Percentiles rank a stretch among this genome's conserved stretches.
phyloP scores from a whole-genome alignment of 2,113 vertebrate genomes.

The Brevimyrus niger region DNA sequence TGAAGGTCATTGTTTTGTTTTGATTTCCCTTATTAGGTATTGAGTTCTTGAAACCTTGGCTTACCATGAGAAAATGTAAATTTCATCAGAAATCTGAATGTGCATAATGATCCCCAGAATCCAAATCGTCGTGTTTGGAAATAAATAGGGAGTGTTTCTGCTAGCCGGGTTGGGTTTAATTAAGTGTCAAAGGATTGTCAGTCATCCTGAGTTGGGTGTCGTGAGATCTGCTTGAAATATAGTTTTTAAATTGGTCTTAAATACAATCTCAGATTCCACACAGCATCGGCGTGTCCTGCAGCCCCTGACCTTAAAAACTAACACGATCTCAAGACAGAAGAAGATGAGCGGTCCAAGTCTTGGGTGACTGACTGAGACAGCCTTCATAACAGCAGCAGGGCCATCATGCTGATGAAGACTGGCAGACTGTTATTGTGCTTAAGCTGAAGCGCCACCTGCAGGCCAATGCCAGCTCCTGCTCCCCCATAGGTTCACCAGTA shows the following conservation, averaged over 20 bases:
- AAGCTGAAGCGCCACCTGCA: background rate
- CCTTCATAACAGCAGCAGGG: background rate
- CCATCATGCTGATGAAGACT: background rate
- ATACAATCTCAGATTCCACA: background rate
- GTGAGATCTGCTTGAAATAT: background rate
- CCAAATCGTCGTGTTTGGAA: background rate
- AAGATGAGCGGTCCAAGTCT: background rate
- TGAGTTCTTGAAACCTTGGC: background rate
- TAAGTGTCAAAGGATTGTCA: background rate
- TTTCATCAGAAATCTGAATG: slow-evolving; percentile 1
- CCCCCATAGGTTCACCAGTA: slow-evolving; percentile 84
- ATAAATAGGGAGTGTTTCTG: background rate
- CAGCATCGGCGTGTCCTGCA: background rate
- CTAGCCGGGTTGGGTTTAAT: background rate
- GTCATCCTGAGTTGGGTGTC: background rate
- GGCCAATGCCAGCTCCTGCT: background rate
- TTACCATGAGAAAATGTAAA: background rate
- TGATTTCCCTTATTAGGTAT: background rate
- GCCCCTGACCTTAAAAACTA: background rate
- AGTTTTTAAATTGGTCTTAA: background rate
- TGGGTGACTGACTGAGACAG: background rate
- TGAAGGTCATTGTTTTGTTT: background rate
- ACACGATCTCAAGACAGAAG: background rate
- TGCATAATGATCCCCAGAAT: background rate
- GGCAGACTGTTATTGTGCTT: background rate